phyloP scores from a whole-genome alignment of 1,140 invertebrate species.

The Chrysopa pallens region DNA sequence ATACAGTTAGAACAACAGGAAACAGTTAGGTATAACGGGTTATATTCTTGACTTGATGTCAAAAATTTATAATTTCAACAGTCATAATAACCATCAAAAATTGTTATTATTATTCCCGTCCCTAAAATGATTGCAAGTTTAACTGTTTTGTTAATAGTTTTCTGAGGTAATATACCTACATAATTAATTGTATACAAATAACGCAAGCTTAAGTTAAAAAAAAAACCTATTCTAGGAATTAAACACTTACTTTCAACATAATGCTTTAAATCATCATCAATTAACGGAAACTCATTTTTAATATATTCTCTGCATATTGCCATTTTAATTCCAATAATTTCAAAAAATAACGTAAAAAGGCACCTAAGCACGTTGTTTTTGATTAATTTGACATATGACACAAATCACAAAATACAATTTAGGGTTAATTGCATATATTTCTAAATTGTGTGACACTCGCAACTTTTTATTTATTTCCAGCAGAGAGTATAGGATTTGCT shows the following conservation, averaged over 20 bases:
- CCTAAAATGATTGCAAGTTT: no score
- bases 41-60: no score
- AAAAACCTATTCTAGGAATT: slow-evolving; percentile 8
- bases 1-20: no score
- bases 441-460: no score
- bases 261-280: slow-evolving; percentile 74
- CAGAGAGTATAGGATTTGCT: no score
- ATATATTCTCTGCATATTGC: slow-evolving; percentile 54
- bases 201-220: slow-evolving; percentile 14
- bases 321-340: slow-evolving; percentile 26
- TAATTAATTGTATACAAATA: slow-evolving; percentile 1
- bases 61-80: no score
- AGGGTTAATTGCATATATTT: slow-evolving; percentile 3
- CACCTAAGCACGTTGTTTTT: slow-evolving; percentile 8
- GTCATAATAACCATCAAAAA: no score
- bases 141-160: no score
- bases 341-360: slow-evolving; percentile 10
- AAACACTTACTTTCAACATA: slow-evolving; percentile 61
- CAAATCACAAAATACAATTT: slow-evolving; percentile 6
- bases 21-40: no score
- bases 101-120: no score
- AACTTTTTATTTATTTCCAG: no score
- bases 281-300: slow-evolving; percentile 63
- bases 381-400: slow-evolving; percentile 15
- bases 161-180: no score